Percentiles rank a stretch among this genome's conserved stretches.
Conservation (phyloP, 2,888 invertebrate species). For the Hirtodrosophila duncani region DNA sequence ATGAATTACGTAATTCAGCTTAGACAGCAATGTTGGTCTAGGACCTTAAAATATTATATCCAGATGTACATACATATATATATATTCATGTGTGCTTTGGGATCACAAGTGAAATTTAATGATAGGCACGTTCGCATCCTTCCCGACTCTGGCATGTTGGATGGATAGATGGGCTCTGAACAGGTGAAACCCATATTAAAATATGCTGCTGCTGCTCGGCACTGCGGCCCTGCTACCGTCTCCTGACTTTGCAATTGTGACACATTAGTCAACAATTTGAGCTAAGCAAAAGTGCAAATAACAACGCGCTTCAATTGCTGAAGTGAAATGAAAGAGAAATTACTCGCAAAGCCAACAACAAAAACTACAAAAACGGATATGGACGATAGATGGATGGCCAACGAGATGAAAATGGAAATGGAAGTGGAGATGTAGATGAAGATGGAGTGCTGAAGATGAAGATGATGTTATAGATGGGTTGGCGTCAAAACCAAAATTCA, state of each 20-base stretch:
- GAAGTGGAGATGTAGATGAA: conserved; percentile 8
- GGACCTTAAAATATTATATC: conserved; percentile 5
- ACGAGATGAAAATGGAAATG: conserved; percentile 9
- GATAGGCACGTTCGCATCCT: conserved; percentile 64
- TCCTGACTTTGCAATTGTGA: conserved; percentile 73
- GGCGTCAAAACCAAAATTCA: conserved; percentile 28
- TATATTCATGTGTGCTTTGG: conserved; percentile 2
- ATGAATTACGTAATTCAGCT: conserved; percentile 45
- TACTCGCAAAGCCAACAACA: conserved; percentile 65
- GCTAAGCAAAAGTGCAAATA: conserved; percentile 76
- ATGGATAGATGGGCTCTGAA: no score
- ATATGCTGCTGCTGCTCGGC: conserved; percentile 37
- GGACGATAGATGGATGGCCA: conserved; percentile 31
- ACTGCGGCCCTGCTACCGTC: no score
- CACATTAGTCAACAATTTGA: conserved; percentile 76
- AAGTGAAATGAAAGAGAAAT: conserved; percentile 77
- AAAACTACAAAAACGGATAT: conserved; percentile 51
- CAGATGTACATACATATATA: conserved; percentile 2
- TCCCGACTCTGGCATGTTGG: no score
- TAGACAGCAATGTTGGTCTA: not conserved
- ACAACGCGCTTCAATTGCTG: conserved; percentile 68
- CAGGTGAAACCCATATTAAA: conserved; percentile 52
- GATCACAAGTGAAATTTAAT: conserved; percentile 17
- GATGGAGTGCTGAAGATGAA: conserved; percentile 16
- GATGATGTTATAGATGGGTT: not conserved